Base-by-base conservation (phyloP, 2,888 invertebrate genomes). In the Uropetala carovei region DNA sequence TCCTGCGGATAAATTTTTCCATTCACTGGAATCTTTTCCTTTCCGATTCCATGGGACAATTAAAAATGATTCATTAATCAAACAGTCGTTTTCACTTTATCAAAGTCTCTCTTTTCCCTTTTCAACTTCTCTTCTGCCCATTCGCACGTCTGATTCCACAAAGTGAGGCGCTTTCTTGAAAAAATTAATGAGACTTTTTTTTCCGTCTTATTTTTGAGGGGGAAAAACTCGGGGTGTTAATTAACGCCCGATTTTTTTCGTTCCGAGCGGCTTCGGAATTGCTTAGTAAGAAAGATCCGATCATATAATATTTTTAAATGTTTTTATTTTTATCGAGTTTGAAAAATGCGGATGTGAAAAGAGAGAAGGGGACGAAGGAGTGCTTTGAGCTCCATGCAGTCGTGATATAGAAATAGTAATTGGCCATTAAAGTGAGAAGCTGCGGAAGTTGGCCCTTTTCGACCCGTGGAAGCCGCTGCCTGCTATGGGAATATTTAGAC, bases 31-130 rank as follows among this genome's bases (percentile, higher is more conserved):
- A 59, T 89, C 30, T 89, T 60, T 89, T 64, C n/a, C 11, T 64
- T 64, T 89, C 89, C 64, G 11, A 13, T 68, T 64, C 64, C 86
- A 18, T 30, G 86, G 86, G 14, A 60, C 89, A 89, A 89, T 89
- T 89, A 89, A 89, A 86, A 89, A 89, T 89, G 89, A 89, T 89
- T 64, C 89, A 89, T 89, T 89, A 89, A 89, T 89, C 89, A 89
- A 89, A 89, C 89, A 64, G 89, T 68, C 86, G 18, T 30, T 60
- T 86, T 57, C n/a, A 30, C 86, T 30, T 59, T 60, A n/a, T 43
- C 30, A 18, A 30, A 64, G 86, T 86, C 89, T 22, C 18, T 30
- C 60, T 75, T 30, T 30, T 60, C 86, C 64, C 14, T 89, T 89
- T 18, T 43, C 18, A 64, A 89, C 64, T 89, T 89, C 89, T 89